Percentiles rank a stretch among this genome's conserved stretches.
These are phyloP conservation scores for Epicampocera succincta DNA, from an alignment of 2,888 invertebrate genomes.

Conservation along the genomic window DNA sequence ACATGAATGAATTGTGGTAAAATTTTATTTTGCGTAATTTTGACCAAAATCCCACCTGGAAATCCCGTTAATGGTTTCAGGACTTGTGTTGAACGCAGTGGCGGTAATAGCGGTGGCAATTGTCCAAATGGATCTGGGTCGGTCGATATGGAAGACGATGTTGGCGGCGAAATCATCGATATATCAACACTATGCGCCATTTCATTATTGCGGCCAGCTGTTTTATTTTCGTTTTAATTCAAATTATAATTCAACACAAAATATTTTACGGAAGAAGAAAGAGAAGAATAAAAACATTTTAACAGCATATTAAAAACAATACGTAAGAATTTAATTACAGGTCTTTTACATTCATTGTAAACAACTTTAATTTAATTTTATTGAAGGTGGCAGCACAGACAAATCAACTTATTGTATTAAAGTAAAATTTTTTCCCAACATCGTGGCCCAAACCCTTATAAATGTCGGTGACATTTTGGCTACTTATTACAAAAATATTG, in stretches of 20 bases:
- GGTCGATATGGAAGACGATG: slow-evolving; percentile 82
- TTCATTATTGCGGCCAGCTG: slow-evolving; percentile 82
- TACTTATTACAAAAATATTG: no score
- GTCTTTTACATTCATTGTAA: not conserved
- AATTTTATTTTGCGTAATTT: not conserved
- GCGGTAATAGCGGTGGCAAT: slow-evolving; percentile 82
- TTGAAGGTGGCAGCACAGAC: no score
- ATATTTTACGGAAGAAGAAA: not conserved
- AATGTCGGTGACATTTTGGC: no score
- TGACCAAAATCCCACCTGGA: slow-evolving; percentile 78
- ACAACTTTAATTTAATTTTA: no score
- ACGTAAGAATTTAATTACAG: not conserved
- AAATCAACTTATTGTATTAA: no score
- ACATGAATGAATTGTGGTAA: slow-evolving; percentile 31
- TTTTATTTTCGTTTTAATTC: slow-evolving; percentile 51
- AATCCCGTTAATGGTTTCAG: slow-evolving; percentile 82
- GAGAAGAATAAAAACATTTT: slow-evolving; percentile 23
- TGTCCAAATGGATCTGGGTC: slow-evolving; percentile 82
- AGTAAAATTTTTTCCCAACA: no score
- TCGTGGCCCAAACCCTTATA: no score
- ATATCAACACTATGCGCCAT: slow-evolving; percentile 82
- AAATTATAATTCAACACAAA: slow-evolving; percentile 31
- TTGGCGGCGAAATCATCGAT: slow-evolving; percentile 82
- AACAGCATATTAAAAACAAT: not conserved
- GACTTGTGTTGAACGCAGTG: slow-evolving; percentile 82